phyloP scores from a whole-genome alignment of 2,113 vertebrate genomes.

The Cebus imitator region DNA sequence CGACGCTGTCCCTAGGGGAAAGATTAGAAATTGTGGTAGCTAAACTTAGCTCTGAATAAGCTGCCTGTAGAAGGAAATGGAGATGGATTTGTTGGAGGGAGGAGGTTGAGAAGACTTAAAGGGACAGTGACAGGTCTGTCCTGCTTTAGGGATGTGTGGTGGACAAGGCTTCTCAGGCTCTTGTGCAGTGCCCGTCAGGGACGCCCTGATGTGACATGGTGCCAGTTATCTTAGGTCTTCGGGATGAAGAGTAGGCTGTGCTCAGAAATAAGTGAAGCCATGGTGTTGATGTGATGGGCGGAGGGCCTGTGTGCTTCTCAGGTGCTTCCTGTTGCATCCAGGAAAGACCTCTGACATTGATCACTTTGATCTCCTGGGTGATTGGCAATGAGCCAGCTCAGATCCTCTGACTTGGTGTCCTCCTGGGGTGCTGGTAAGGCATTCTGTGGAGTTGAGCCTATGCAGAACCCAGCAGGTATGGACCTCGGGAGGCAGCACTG shows the following conservation, averaged over 20 bases:
- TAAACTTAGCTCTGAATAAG: constrained; percentile 56
- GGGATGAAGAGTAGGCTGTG: background rate
- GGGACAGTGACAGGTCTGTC: background rate
- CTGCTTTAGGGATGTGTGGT: too few species aligned
- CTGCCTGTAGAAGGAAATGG: constrained; percentile 19
- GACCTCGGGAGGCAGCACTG: background rate
- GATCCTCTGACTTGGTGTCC: background rate
- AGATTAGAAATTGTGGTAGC: constrained; percentile 8
- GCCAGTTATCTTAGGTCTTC: background rate
- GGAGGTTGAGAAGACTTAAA: constrained; percentile 30
- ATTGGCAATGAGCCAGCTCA: background rate
- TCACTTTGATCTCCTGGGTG: accelerated
- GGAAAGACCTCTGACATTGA: background rate
- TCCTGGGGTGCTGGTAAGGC: background rate
- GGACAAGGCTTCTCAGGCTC: background rate
- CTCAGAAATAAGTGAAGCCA: background rate
- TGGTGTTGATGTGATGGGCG: background rate
- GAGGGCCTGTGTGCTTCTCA: background rate
- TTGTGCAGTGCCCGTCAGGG: accelerated
- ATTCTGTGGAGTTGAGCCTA: too few species aligned
- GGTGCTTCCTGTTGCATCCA: background rate
- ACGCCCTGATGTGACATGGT: accelerated
- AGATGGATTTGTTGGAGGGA: background rate
- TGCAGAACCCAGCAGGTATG: too few species aligned
- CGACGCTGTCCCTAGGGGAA: background rate